Percentiles rank a stretch among this genome's conserved stretches.
phyloP scores from a whole-genome alignment of 2,113 vertebrate species.

The Mola mola region DNA sequence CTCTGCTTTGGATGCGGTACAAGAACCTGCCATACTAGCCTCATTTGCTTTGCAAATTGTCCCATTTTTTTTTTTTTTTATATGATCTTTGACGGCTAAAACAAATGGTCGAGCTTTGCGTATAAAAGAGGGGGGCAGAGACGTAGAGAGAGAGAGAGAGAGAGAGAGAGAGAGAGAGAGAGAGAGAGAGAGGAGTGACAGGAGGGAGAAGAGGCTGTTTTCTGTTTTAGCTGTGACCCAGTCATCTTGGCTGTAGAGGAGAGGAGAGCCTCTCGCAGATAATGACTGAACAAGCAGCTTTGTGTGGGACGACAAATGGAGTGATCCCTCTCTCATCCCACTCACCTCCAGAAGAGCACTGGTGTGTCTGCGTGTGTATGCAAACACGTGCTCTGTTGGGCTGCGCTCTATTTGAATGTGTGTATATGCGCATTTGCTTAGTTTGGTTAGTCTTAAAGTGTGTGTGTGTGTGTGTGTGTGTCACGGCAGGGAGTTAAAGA shows the following conservation, averaged over 20 bases:
- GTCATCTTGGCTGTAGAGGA: constrained; percentile 71
- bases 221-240: constrained; percentile 71
- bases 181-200: constrained; percentile 21
- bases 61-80: constrained; percentile 59
- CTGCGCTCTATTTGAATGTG: constrained; percentile 64
- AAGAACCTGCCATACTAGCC: constrained; percentile 71
- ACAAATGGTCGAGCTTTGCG: constrained; percentile 75
- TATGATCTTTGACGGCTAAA: constrained; percentile 78
- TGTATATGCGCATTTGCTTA: constrained; percentile 60
- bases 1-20: constrained; percentile 73
- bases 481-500: constrained; percentile 54
- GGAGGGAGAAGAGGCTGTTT: constrained; percentile 72
- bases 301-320: constrained; percentile 75
- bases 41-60: constrained; percentile 81
- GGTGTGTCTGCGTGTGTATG: constrained; percentile 48
- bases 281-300: constrained; percentile 82
- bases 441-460: constrained; percentile 42
- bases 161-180: not conserved
- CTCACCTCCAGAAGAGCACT: constrained; percentile 66
- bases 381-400: constrained; percentile 54
- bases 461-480: constrained; percentile 15
- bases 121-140: constrained; percentile 50
- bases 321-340: constrained; percentile 72
- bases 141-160: constrained; percentile 15
- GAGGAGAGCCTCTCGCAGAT: constrained; percentile 78